Base-by-base conservation (phyloP, 1,140 invertebrate genomes). In the Dufourea novaeangliae region DNA sequence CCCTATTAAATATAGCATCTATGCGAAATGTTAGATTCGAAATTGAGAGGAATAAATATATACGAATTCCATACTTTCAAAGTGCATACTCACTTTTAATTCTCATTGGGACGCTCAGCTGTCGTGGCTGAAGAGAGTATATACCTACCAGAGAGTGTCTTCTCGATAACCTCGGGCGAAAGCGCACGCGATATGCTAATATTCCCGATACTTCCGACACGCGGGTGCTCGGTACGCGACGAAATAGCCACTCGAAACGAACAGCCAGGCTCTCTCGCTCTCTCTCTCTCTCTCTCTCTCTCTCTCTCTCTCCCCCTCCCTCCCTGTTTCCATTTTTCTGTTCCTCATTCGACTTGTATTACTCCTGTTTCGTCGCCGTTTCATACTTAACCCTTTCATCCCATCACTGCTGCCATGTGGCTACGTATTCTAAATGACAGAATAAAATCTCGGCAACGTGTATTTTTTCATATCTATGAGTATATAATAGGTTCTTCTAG, bases 181-280 rank as follows among this genome's bases (percentile, higher is more conserved):
- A 85, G 75, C 79, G 54, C 82, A 82, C 79, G 78, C 82, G 83
- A 85, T 84, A 85, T 82, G 83, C 83, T 84, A 84, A 84, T 85
- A 75, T 75, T 74, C 75, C 32, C 82, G 64, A 79, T 85, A 79
- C 72, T 78, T 56, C 63, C 59, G 57, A 73, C 82, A 71, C 44
- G 54, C 39, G 56, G 77, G 41, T 17, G 44, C 34, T 52, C 46
- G 41, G 54, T 62, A 70, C 29, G 54, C 67, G 39, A 57, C 56
- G 63, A 78, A 78, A 64, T 52, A 78, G 34, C 14, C 80, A 78
- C 80, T 78, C 69, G 68, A 82, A 73, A 72, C 72, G 52, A 73
- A 68, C 74, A 61, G 22, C 44, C 56, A 37, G n/a, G 29, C 22
- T 54, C 34, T 29, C 46, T 78, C 20, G 17, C 20, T 50, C 20